Evolutionary conservation across 2,888 invertebrate species (phyloP), one percentile per base, ranked within the genome.

Genomic region (Drosophila kambysellisi): DNA sequence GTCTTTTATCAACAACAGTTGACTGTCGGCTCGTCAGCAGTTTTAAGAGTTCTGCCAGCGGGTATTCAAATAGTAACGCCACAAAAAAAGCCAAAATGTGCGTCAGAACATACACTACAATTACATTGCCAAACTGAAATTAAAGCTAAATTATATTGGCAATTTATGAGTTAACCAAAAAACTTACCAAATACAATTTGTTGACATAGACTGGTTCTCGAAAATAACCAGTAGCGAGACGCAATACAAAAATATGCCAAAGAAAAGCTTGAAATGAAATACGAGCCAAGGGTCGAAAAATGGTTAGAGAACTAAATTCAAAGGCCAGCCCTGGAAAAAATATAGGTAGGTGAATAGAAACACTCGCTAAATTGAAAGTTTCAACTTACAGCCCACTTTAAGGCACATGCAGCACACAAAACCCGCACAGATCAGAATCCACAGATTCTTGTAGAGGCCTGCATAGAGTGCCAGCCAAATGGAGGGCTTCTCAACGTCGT

Each of bases 391-490:
- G 70, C 93, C 93, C 30, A 91, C 70, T 76, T 91, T 92, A 9
- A 87, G 79, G 57, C 90, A 85, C 83, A 92, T 88, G 53, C 91
- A 77, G 39, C 89, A 74, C 2, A 93, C 68, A 6, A 83, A 84
- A 0, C 88, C 76, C 2, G 90, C 91, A 37, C 92, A 89, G 30
- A 92, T 84, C 3, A 93, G 30, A 9, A 91, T 90, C 90, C 93
- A 94, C 4, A 93, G 33, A 77, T 92, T 93, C 73, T 92, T 93
- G 59, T 92, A 92, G 1, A 93, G 54, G 0, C 92, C 92, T 59
- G 93, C 93, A 78, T 94, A 94, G 1, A 94, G 37, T 0, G 93
- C 93, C n/a, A 93, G 82, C 89, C 91, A 92, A 43, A 93, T 65
- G 0, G 92, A 91, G 0, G 93, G 92, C 50, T 87, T 91, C 20